A percentile compares a stretch with the other conserved stretches of the same genome.
Conservation (phyloP, 2,888 invertebrate species). For the Temnothorax unifasciatus region DNA sequence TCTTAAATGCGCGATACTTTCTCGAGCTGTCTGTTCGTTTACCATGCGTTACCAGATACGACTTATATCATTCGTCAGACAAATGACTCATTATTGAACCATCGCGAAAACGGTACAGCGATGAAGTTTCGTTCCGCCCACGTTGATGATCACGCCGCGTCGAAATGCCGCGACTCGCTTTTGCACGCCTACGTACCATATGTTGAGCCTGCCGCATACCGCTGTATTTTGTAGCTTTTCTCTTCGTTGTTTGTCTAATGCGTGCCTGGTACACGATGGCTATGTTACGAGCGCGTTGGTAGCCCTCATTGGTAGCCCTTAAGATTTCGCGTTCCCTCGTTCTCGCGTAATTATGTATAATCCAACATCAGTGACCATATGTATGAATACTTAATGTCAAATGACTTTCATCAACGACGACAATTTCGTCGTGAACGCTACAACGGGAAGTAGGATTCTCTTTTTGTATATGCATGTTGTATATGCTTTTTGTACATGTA, state of each 20-base stretch:
- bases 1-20: background rate
- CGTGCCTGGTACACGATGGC: conserved; percentile 50
- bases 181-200: conserved; percentile 24
- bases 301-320: no score
- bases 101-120: conserved; percentile 21
- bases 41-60: background rate
- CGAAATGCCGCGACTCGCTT: conserved; percentile 33
- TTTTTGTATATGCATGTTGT: background rate
- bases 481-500: no score
- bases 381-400: background rate
- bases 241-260: conserved; percentile 1
- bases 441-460: background rate
- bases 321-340: conserved; percentile 3
- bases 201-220: conserved; percentile 21
- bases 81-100: conserved; percentile 28
- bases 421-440: conserved; percentile 9
- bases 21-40: background rate
- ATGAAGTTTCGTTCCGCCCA: conserved; percentile 27
- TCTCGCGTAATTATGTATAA: background rate
- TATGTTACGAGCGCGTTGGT: conserved; percentile 58
- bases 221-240: conserved; percentile 4
- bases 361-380: background rate
- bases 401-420: conserved; percentile 11
- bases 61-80: background rate
- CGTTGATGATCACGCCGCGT: conserved; percentile 22